These are phyloP conservation scores for Prosopocoilus inquinatus DNA, from an alignment of 2,888 invertebrate genomes.

Conservation along the genomic window DNA sequence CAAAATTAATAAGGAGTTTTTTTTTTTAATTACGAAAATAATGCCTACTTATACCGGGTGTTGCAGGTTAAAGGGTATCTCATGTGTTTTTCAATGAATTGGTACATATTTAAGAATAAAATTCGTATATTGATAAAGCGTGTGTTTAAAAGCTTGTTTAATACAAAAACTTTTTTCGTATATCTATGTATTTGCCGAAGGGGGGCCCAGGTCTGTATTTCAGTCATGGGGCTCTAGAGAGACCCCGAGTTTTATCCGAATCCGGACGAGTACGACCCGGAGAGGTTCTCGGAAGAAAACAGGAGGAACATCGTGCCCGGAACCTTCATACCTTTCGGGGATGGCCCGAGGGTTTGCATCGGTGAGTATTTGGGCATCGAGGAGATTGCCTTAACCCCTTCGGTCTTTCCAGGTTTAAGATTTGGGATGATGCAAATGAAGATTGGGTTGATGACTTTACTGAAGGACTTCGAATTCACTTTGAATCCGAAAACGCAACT, in stretches of 20 bases:
- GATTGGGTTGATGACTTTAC: conserved; percentile 16
- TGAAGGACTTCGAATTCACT: conserved; percentile 23
- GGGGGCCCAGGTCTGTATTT: conserved; percentile 40
- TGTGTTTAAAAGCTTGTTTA: too few relatives aligned
- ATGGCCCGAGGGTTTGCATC: not conserved
- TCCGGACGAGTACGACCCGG: conserved; percentile 35
- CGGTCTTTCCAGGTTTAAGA: conserved; percentile 21
- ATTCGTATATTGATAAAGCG: too few relatives aligned
- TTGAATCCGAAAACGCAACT: conserved; percentile 21
- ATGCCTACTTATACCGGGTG: too few relatives aligned
- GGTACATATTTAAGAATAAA: too few relatives aligned
- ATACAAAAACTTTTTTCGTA: too few relatives aligned
- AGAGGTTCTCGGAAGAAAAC: conserved; percentile 33
- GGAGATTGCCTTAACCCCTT: not conserved
- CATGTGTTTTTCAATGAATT: too few relatives aligned
- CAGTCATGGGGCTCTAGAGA: conserved; percentile 32
- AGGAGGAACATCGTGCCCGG: conserved; percentile 27
- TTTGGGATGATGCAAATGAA: conserved; percentile 28
- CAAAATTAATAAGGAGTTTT: not conserved
- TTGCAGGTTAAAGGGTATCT: too few relatives aligned
- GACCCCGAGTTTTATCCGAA: conserved; percentile 38
- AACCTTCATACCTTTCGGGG: conserved; percentile 1
- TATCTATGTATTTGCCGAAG: too few relatives aligned
- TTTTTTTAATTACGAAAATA: too few relatives aligned
- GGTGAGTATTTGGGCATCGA: not conserved